Base-by-base conservation (phyloP, 2,113 vertebrate genomes). In the Echinops telfairi region DNA sequence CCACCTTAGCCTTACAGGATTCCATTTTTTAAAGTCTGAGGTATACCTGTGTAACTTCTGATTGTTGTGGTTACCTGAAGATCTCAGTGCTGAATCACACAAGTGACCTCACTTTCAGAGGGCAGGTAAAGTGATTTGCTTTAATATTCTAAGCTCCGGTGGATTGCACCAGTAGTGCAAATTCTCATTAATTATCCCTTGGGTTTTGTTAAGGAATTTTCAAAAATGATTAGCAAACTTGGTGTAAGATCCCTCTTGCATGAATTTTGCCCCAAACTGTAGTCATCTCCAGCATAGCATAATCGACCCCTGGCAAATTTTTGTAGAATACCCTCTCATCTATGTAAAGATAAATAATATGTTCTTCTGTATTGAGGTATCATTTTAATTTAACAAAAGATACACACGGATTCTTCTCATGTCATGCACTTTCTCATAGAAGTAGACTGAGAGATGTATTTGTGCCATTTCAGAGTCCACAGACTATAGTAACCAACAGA, bases 351-450 rank as follows among this genome's bases (percentile, higher is more conserved):
- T 23, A 43, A 83, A 79, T 66, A 77, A 77, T 29, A 40, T 14
- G 43, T 79, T 9, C 16, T 91, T 91, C 29, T 33, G 83, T 76
- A 91, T 36, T 76, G 64, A 76, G 86, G 25, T 66, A 86, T 58
- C 2, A 66, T 53, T 92, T 89, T 81, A 88, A 80, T 66, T 92
- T 77, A 53, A 53, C 77, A 83, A 80, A 15, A 71, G 10, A 43
- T 43, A 17, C 36, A 14, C 12, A 43, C 15, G 1, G 5, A 29
- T 77, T 43, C 23, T 77, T 77, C 23, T 33, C 20, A 47, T 25
- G 33, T 83, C 71, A 88, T 57, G 73, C 17, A 20, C 31, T 88
- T 89, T 6, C 8, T 82, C 4, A 47, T 36, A 94, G 16, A 81
- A 62, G 0, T 66, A 36, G 27, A 27, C 6, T 9, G 58, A 53